phyloP scores from a whole-genome alignment of 2,113 vertebrate genomes.

The Corvus cornix region DNA sequence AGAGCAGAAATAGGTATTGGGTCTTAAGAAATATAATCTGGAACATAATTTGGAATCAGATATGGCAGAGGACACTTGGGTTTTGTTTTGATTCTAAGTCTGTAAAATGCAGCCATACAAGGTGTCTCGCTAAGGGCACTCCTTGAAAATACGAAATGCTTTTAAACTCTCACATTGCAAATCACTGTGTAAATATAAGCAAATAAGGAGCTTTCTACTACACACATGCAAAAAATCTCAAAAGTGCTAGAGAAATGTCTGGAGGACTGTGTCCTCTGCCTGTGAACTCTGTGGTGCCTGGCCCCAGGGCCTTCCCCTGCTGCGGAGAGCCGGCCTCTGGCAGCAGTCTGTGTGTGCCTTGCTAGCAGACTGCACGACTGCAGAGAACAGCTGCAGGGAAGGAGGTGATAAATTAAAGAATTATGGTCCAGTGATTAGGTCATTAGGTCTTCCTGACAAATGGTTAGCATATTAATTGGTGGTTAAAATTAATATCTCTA shows the following conservation, averaged over 20 bases:
- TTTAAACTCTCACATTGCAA: neutral
- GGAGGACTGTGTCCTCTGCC: neutral
- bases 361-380: neutral
- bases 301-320: neutral
- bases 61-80: neutral
- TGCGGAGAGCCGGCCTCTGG: neutral
- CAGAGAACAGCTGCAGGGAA: conserved; percentile 43
- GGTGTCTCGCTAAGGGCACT: neutral
- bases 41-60: neutral
- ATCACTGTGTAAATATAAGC: neutral
- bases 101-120: neutral
- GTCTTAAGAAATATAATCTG: neutral
- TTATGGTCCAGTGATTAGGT: conserved; percentile 47
- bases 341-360: neutral
- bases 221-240: conserved; percentile 14
- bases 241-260: neutral
- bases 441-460: conserved; percentile 64
- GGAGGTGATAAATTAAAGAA: conserved; percentile 43
- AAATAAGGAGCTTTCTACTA: neutral
- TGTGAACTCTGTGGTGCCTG: neutral
- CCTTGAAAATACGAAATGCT: neutral
- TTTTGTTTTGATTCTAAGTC: neutral
- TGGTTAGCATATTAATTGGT: conserved; percentile 41
- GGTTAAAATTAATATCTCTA: conserved; percentile 60
- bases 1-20: neutral